These are phyloP conservation scores for Sebastes fasciatus DNA, from an alignment of 2,113 vertebrate species.

Conservation along the genomic window DNA sequence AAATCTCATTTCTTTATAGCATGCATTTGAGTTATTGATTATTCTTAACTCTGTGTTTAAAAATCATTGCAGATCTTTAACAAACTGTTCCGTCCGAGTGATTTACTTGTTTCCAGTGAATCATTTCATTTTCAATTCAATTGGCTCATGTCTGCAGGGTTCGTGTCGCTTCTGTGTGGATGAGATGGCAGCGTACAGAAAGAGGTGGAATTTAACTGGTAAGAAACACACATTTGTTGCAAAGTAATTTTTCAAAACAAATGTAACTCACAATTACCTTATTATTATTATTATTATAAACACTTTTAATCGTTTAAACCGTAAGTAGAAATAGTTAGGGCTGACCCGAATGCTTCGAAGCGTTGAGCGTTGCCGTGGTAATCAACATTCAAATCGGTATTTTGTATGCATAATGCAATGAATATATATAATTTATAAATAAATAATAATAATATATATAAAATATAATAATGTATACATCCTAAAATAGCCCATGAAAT, in stretches of 20 bases:
- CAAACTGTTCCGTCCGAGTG: not conserved
- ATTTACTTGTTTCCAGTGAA: not conserved
- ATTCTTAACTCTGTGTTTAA: not conserved
- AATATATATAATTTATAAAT: too few relatives aligned
- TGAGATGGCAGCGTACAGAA: not conserved
- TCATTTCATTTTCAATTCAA: not conserved
- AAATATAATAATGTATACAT: too few relatives aligned
- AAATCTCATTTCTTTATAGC: not conserved
- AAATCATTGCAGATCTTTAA: not conserved
- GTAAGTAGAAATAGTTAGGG: too few relatives aligned
- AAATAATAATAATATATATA: too few relatives aligned
- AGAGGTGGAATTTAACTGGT: not conserved
- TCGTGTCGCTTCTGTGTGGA: not conserved
- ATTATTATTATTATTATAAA: too few relatives aligned
- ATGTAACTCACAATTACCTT: not conserved
- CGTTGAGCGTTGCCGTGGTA: too few relatives aligned
- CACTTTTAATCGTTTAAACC: too few relatives aligned
- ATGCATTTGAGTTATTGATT: not conserved
- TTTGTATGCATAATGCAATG: too few relatives aligned
- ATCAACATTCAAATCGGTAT: too few relatives aligned
- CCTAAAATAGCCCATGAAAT: too few relatives aligned
- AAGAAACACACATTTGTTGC: conserved; percentile 5
- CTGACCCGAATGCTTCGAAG: too few relatives aligned
- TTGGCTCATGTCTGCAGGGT: not conserved
- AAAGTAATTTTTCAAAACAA: not conserved